phyloP scores from a whole-genome alignment of 2,888 invertebrate genomes.

The Parasteatoda lunata region DNA sequence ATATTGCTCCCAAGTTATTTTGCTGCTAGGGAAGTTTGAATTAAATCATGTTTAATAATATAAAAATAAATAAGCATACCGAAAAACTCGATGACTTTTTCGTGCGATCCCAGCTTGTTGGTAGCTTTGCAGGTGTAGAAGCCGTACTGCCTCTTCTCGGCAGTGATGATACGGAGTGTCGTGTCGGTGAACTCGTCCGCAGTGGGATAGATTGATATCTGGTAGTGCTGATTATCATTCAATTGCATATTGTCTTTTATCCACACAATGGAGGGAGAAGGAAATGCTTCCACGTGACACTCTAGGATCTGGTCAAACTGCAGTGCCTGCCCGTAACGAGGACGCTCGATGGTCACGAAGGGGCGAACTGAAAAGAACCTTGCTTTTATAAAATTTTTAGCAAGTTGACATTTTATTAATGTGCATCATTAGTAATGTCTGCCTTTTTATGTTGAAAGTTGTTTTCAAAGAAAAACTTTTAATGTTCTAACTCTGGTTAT shows the following conservation, averaged over 20 bases:
- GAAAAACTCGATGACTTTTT: conserved; percentile 86
- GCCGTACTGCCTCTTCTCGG: conserved; percentile 92
- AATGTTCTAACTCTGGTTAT: too few species aligned
- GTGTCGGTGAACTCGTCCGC: conserved; percentile 94
- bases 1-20: too few species aligned
- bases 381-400: not conserved
- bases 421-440: too few species aligned
- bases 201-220: conserved; percentile 91
- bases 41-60: too few species aligned
- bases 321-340: conserved; percentile 88
- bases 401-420: too few species aligned
- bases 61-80: conserved; percentile 79
- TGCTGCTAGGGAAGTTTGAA: too few species aligned
- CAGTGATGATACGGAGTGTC: conserved; percentile 89
- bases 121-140: conserved; percentile 88
- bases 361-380: conserved; percentile 79
- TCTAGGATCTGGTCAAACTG: conserved; percentile 96
- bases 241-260: conserved; percentile 85
- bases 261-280: conserved; percentile 94
- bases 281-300: conserved; percentile 95
- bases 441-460: too few species aligned
- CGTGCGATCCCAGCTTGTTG: conserved; percentile 89
- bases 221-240: conserved; percentile 92
- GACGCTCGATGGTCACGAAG: conserved; percentile 83
- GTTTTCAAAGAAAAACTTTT: too few species aligned